Evolutionary conservation across 2,113 vertebrate species (phyloP).

Genomic region (Dasyurus viverrinus): DNA sequence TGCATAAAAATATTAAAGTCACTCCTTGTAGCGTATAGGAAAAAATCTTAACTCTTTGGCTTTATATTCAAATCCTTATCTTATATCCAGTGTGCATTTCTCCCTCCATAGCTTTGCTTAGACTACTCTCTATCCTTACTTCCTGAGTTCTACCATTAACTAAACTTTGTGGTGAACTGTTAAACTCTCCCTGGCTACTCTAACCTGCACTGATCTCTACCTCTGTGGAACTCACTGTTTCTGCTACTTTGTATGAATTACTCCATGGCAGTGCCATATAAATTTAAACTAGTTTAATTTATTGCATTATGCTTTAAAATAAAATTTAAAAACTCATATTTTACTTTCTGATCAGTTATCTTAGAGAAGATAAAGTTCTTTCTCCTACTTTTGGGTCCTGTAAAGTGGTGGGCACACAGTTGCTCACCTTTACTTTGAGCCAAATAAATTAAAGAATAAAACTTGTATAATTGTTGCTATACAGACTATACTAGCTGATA

Average conservation of each 20-base stretch:
- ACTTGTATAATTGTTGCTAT: background rate
- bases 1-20: background rate
- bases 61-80: background rate
- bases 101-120: background rate
- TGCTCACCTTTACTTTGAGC: background rate
- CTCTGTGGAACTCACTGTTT: background rate
- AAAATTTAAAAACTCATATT: background rate
- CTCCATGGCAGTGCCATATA: background rate
- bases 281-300: background rate
- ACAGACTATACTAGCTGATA: background rate
- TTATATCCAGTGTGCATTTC: background rate
- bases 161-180: background rate
- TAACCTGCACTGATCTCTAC: background rate
- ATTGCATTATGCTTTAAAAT: background rate
- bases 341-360: background rate
- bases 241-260: background rate
- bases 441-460: background rate
- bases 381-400: background rate
- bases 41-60: background rate
- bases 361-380: background rate
- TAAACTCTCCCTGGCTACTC: background rate
- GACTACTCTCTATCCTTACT: background rate
- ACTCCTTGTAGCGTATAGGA: background rate
- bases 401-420: background rate
- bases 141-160: too few relatives aligned